Evolutionary conservation across 2,113 vertebrate genomes (phyloP).

Genomic region (Excalfactoria chinensis): DNA sequence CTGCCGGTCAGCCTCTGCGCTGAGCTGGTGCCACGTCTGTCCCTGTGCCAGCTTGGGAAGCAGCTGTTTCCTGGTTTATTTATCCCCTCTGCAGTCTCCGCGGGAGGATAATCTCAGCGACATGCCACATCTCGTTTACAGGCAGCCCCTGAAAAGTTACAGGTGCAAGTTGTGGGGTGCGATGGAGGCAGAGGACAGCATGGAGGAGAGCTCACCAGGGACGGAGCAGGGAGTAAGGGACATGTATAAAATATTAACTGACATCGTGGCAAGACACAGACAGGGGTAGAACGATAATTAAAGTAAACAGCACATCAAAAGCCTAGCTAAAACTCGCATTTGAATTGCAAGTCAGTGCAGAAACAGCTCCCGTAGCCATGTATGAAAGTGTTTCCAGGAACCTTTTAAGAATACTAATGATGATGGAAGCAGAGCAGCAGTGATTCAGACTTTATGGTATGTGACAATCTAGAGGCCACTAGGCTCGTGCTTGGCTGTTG

Average conservation of each 20-base stretch:
- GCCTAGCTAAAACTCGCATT: constrained; percentile 74
- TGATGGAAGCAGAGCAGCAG: constrained; percentile 70
- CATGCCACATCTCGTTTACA: constrained; percentile 72
- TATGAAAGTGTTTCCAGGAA: constrained; percentile 78
- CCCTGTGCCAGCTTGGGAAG: constrained; percentile 49
- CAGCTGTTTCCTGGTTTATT: constrained; percentile 75
- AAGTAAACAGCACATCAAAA: constrained; percentile 81
- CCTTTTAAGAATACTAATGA: constrained; percentile 81
- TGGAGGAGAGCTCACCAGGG: background rate
- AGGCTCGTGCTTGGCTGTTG: constrained; percentile 32
- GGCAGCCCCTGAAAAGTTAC: constrained; percentile 64
- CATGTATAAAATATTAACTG: constrained; percentile 76
- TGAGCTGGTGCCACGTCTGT: background rate
- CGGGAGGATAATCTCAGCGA: constrained; percentile 42
- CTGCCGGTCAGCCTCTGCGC: background rate
- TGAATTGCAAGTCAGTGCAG: constrained; percentile 75
- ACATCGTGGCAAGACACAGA: constrained; percentile 70
- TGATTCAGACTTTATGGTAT: constrained; percentile 68
- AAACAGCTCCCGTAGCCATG: constrained; percentile 63
- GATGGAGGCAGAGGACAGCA: background rate
- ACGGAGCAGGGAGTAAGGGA: constrained; percentile 28
- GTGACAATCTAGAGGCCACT: constrained; percentile 69
- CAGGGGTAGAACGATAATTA: constrained; percentile 75
- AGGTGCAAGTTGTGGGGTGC: constrained; percentile 44
- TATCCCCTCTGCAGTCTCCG: constrained; percentile 49